These are phyloP conservation scores for Tor tambroides DNA, from an alignment of 2,113 vertebrate genomes.

Conservation along the genomic window DNA sequence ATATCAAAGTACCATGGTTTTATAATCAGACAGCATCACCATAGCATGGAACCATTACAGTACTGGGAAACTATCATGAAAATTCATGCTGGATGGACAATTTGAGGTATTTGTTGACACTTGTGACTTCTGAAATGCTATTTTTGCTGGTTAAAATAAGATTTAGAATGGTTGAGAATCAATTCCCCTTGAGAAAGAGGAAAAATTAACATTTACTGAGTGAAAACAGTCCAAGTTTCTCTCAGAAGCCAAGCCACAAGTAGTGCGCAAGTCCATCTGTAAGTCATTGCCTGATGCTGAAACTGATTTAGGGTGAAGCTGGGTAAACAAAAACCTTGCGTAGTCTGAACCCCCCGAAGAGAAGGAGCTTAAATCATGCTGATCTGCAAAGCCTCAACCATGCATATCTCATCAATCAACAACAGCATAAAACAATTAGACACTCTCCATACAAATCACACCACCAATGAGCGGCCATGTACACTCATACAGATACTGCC, in stretches of 20 bases:
- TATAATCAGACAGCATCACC: not conserved
- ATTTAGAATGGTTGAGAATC: not conserved
- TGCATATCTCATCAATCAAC: not conserved
- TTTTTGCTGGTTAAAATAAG: not conserved
- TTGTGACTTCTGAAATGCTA: not conserved
- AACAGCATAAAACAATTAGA: not conserved
- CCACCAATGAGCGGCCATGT: not conserved
- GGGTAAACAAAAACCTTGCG: slow-evolving; percentile 49
- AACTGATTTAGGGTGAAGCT: slow-evolving; percentile 58
- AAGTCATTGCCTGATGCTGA: slow-evolving; percentile 65
- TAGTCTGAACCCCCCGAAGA: slow-evolving; percentile 24
- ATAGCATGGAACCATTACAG: not conserved
- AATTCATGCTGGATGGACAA: not conserved
- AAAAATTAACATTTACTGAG: not conserved
- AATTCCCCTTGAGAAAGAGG: not conserved
- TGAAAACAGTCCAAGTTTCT: slow-evolving; percentile 1
- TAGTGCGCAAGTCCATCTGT: slow-evolving; percentile 60
- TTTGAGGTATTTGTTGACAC: not conserved
- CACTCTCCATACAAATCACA: not conserved
- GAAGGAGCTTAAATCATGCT: slow-evolving; percentile 33
- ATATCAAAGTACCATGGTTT: not conserved
- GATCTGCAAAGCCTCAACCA: not conserved
- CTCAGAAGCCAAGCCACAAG: slow-evolving; percentile 13
- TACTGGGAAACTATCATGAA: not conserved
- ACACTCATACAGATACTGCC: not conserved